Conservation (phyloP, 1,140 invertebrate species). For the Ectropis grisescens region DNA sequence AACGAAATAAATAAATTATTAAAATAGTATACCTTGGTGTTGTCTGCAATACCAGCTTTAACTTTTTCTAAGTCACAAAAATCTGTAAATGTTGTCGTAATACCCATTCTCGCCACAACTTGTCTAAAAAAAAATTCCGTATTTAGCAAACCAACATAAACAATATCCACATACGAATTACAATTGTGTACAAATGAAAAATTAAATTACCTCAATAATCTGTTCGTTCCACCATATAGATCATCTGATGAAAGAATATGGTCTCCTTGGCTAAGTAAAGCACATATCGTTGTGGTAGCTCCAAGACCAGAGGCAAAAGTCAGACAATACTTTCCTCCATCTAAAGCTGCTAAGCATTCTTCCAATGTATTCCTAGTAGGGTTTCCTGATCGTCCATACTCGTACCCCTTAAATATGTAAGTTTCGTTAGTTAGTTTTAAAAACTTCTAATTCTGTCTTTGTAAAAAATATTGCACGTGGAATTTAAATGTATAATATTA, state of each 20-base stretch:
- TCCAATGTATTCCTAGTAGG: constrained; percentile 93
- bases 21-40: constrained; percentile 95
- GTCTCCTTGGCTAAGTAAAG: constrained; percentile 87
- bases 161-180: too few species aligned
- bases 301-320: constrained; percentile 93
- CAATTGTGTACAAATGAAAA: too few species aligned
- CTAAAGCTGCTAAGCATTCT: constrained; percentile 89
- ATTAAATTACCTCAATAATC: constrained; percentile 66
- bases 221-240: constrained; percentile 94
- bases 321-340: constrained; percentile 90
- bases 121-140: constrained; percentile 40
- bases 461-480: too few species aligned
- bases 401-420: constrained; percentile 87
- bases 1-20: too few species aligned
- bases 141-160: too few species aligned
- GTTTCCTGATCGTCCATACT: constrained; percentile 96
- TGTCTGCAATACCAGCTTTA: constrained; percentile 79
- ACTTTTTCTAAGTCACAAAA: constrained; percentile 79
- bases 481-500: too few species aligned
- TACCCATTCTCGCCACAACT: constrained; percentile 77
- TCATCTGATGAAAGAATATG: constrained; percentile 94
- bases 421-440: too few species aligned
- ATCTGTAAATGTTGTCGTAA: constrained; percentile 88
- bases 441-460: too few species aligned
- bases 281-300: constrained; percentile 81